Evolutionary conservation across 2,113 vertebrate species (phyloP).

Genomic region (Tichodroma muraria): DNA sequence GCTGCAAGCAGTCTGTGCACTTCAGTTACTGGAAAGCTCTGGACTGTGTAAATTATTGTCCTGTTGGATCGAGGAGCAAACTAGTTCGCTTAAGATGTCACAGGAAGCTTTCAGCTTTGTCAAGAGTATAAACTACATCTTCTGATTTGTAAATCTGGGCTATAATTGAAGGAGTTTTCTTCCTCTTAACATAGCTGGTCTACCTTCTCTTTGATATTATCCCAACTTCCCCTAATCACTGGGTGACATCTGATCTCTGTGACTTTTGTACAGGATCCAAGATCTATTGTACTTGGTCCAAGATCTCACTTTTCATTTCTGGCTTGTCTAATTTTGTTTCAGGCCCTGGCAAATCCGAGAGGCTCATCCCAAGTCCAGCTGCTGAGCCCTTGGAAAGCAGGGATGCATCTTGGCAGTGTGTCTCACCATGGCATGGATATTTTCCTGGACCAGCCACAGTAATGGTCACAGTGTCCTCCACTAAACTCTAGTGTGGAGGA

Average conservation of each 20-base stretch:
- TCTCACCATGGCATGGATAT: rapidly evolving
- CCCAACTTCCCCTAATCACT: neutral
- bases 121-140: neutral
- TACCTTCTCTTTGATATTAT: neutral
- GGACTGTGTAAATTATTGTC: neutral
- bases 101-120: neutral
- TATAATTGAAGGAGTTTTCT: neutral
- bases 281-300: neutral
- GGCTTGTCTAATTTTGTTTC: neutral
- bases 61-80: neutral
- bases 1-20: neutral
- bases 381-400: neutral
- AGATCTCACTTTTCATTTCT: constrained; percentile 7
- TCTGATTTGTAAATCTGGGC: neutral
- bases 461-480: neutral
- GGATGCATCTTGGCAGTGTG: neutral
- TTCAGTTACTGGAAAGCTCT: neutral
- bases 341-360: neutral
- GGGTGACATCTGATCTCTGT: neutral
- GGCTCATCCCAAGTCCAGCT: neutral
- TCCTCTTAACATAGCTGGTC: neutral
- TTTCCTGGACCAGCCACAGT: neutral
- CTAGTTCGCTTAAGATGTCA: neutral
- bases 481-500: neutral
- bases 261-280: neutral